These are phyloP conservation scores for Actias luna DNA, from an alignment of 2,888 invertebrate species.

Conservation along the genomic window DNA sequence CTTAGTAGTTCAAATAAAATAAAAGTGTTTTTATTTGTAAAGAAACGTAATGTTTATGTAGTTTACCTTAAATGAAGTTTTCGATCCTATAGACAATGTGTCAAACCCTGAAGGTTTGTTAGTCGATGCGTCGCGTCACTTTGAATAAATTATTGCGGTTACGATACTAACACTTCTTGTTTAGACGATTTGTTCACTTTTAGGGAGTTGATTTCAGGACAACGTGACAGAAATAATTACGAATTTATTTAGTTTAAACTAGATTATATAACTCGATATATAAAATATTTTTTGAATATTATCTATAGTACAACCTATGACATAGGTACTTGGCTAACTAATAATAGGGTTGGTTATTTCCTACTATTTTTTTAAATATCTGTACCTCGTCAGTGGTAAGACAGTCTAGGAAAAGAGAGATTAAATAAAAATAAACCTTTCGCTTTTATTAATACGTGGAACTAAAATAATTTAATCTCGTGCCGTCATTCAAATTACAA, in stretches of 20 bases:
- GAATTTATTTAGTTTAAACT: background rate
- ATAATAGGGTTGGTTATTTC: too few relatives aligned
- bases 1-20: background rate
- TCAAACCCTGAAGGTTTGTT: background rate
- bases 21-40: too few relatives aligned
- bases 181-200: background rate
- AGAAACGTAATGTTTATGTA: background rate
- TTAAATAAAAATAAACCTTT: too few relatives aligned
- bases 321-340: background rate
- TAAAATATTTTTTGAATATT: too few relatives aligned
- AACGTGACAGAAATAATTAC: background rate
- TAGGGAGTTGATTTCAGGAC: background rate
- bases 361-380: too few relatives aligned
- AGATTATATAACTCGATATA: background rate
- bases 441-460: too few relatives aligned
- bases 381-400: too few relatives aligned
- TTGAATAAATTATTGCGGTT: slow-evolving; percentile 3
- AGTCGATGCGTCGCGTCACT: background rate
- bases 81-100: background rate
- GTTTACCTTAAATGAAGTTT: background rate
- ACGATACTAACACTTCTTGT: background rate
- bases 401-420: too few relatives aligned
- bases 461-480: too few relatives aligned
- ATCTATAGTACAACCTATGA: too few relatives aligned
- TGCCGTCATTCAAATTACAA: too few relatives aligned